Percentiles rank a stretch among this genome's conserved stretches.
Evolutionary conservation across 2,113 vertebrate genomes (phyloP).

Genomic region (Tragelaphus strepsiceros): DNA sequence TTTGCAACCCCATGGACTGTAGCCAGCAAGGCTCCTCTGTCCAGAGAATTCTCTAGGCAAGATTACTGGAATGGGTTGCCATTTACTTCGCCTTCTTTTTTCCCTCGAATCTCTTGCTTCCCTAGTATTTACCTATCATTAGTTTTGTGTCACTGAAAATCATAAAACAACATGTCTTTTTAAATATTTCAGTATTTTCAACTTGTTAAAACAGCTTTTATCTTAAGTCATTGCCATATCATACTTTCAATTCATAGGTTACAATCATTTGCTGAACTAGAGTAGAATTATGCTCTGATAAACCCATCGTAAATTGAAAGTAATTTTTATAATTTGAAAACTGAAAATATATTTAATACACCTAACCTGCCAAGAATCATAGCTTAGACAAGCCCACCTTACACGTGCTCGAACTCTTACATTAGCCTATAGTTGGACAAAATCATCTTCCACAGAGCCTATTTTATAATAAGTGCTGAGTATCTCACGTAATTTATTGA

Average conservation of each 20-base stretch:
- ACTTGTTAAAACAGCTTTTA: background rate
- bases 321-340: background rate
- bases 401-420: background rate
- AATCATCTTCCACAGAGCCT: background rate
- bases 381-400: background rate
- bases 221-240: background rate
- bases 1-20: background rate
- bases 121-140: background rate
- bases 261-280: background rate
- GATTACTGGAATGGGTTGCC: background rate
- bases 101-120: background rate
- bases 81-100: background rate
- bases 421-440: background rate
- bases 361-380: background rate
- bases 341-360: background rate
- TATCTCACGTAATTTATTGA: background rate
- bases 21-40: background rate
- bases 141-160: background rate
- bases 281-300: background rate
- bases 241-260: constrained; percentile 1
- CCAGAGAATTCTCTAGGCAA: background rate
- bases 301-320: background rate
- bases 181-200: background rate
- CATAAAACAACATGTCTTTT: background rate
- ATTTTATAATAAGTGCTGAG: background rate